phyloP scores from a whole-genome alignment of 2,797 vertebrate species.

The Coluber constrictor region DNA sequence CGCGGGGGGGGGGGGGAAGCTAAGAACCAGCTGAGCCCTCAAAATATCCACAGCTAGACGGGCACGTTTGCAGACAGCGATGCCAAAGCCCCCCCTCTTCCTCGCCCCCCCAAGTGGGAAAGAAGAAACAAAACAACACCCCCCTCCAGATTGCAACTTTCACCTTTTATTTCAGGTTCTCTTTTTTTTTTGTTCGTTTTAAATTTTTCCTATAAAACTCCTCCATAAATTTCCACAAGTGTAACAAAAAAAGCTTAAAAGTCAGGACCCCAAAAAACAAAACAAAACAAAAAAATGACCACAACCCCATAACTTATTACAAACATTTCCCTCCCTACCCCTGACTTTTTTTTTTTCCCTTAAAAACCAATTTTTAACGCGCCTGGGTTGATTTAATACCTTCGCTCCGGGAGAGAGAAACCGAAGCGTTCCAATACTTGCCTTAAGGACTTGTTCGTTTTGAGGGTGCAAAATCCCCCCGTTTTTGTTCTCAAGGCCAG shows the following conservation, averaged over 20 bases:
- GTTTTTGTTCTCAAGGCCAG: too few species aligned
- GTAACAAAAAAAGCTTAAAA: constrained; percentile 78
- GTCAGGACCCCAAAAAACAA: constrained; percentile 61
- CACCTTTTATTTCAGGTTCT: constrained; percentile 74
- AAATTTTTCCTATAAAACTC: constrained; percentile 76
- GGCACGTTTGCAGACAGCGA: too few species aligned
- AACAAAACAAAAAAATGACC: constrained; percentile 11
- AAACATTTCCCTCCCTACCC: constrained; percentile 59
- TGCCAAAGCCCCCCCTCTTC: too few species aligned
- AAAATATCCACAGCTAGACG: too few species aligned
- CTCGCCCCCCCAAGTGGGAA: neutral
- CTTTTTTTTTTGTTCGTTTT: constrained; percentile 60
- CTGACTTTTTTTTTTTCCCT: neutral
- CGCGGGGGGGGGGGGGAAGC: too few species aligned
- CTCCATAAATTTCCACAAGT: constrained; percentile 77
- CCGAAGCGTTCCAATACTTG: too few species aligned
- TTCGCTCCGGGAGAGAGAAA: constrained; percentile 43
- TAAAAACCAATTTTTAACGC: constrained; percentile 1
- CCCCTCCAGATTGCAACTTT: constrained; percentile 20
- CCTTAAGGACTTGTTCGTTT: too few species aligned
- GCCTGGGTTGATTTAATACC: constrained; percentile 72
- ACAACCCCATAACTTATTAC: constrained; percentile 73
- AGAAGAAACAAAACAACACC: too few species aligned
- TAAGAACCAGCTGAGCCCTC: neutral
- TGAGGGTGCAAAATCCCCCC: too few species aligned